Conservation (phyloP, 2,113 vertebrate genomes). For the Rallus limicola region DNA sequence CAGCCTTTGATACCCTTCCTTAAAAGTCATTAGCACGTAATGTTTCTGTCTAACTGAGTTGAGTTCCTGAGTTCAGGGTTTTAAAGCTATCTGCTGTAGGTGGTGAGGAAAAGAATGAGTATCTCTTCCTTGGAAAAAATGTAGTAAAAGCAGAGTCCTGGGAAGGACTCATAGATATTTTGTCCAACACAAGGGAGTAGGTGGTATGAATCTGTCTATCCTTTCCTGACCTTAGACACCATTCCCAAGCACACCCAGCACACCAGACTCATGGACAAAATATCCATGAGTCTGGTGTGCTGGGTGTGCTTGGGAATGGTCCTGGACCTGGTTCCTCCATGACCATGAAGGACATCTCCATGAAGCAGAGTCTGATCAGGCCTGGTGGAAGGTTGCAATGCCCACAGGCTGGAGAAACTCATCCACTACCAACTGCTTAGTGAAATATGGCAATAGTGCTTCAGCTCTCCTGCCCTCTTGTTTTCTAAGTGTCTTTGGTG, state of each 20-base stretch:
- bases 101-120: background rate
- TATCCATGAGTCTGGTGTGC: accelerated
- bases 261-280: no score
- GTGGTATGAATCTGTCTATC: no score
- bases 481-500: background rate
- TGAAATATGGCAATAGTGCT: accelerated
- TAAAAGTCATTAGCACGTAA: accelerated
- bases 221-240: no score
- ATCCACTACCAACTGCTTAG: background rate
- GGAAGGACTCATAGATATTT: background rate
- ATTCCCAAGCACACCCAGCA: no score
- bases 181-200: no score
- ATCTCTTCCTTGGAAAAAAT: background rate
- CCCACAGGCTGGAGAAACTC: background rate
- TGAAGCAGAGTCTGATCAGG: background rate
- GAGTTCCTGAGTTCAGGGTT: background rate
- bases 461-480: background rate
- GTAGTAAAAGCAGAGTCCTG: background rate
- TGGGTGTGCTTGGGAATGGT: accelerated
- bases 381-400: background rate
- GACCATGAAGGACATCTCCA: background rate
- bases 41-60: background rate
- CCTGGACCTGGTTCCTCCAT: background rate
- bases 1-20: background rate
- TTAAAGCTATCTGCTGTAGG: background rate